Evolutionary conservation across 2,797 vertebrate genomes (phyloP).

Genomic region (Tragelaphus oryx): DNA sequence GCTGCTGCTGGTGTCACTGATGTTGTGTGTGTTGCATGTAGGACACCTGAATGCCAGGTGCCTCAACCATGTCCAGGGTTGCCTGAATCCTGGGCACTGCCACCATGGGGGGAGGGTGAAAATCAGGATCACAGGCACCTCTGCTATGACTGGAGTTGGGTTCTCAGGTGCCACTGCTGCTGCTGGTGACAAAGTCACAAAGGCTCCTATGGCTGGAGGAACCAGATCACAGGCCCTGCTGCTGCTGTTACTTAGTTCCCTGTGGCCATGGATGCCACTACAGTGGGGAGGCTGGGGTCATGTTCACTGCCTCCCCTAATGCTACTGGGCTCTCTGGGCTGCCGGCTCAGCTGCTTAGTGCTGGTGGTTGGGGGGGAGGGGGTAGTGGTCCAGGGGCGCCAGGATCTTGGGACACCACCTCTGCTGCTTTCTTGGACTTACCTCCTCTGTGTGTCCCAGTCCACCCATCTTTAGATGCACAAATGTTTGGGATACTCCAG

Average conservation of each 20-base stretch:
- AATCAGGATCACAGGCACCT: not conserved
- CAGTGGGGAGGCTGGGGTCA: rapidly evolving
- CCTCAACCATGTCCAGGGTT: not conserved
- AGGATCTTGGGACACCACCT: not conserved
- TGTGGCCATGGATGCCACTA: not conserved
- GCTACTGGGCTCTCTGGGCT: not conserved
- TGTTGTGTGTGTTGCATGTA: not conserved
- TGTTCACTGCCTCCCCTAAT: not conserved
- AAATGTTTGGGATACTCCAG: not conserved
- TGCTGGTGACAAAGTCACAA: not conserved
- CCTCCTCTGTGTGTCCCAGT: not conserved
- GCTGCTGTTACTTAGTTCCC: not conserved
- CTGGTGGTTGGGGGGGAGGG: rapidly evolving
- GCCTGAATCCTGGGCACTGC: not conserved
- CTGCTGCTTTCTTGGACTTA: not conserved
- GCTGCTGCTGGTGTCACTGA: not conserved
- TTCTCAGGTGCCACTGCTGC: not conserved
- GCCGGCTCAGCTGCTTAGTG: not conserved
- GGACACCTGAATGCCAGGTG: not conserved
- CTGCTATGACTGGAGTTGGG: not conserved
- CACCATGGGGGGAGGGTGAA: not conserved
- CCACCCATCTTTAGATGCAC: not conserved
- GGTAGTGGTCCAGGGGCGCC: not conserved
- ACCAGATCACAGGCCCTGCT: not conserved
- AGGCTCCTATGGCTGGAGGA: not conserved